Evolutionary conservation across 2,113 vertebrate species (phyloP), one percentile per base, ranked within the genome.

Genomic region (Lathamus discolor): DNA sequence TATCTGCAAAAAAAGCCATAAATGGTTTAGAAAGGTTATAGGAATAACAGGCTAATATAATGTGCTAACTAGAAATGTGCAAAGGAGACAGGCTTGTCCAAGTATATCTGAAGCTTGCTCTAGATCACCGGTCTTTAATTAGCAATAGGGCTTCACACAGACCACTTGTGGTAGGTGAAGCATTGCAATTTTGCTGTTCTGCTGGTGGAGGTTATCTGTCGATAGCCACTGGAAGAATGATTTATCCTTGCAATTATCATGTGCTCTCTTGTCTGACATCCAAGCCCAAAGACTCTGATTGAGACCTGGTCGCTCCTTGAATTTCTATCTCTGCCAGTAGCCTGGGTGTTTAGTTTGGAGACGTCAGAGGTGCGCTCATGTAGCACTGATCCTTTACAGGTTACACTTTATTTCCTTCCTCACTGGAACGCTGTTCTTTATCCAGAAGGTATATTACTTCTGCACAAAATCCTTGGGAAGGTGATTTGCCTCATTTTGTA

Each of bases 1-100:
- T 49, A 87, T 46, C 92, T 94, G 80, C 62, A 94, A 90, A 93
- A 93, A 93, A 83, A 92, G 76, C 68, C 80, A 82, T 83, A 88
- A 88, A 78, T 23, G 68, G 51, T 95, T 95, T 93, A 72, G 68
- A 83, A 83, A 83, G 64, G 82, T 81, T 81, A 83, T 13, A 94
- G 73, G 72, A 90, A 20, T 75, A 86, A 86, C 37, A 88, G 57
- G 37, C 46, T 88, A 77, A 63, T 64, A 75, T 46, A 63, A 91
- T 14, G 73, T 51, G 88, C 92, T 95, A 92, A 96, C 76, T 81
- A 94, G 93, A 35, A 83, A 75, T 2, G 73, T 48, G 83, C 43
- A 70, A 86, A 86, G 66, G 66, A 72, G 23, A 49, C 64, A 46
- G 67, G 51, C 88, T 90, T 77, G 69, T 52, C 80, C 88, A 78